Base-by-base conservation (phyloP, 2,888 invertebrate genomes). In the Lamproptera curius region DNA sequence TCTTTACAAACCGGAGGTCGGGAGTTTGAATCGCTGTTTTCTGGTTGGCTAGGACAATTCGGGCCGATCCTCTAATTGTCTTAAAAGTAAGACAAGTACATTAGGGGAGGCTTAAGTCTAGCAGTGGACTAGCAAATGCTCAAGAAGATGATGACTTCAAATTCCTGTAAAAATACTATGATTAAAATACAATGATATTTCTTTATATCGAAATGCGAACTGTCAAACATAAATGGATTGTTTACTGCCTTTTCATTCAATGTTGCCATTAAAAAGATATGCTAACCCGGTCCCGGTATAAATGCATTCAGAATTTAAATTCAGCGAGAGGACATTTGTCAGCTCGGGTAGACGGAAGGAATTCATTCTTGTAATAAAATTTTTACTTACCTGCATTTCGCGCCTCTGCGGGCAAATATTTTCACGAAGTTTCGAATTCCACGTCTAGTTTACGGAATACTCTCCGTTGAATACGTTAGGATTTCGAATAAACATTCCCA, bases 231-330 rank as follows among this genome's bases (percentile, higher is more conserved):
- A 43, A 49, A 43, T 37, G 31, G 20, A 41, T 41, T 50, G 28
- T 36, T 36, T 44, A 50, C 40, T 40, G 36, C 37, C 33, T n/a
- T 15, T 35, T 44, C 49, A 49, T 40, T 44, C 41, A 35, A 35
- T 40, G 44, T 50, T 40, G n/a, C 49, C 36, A 35, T 11, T 40
- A 44, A 41, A 49, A 50, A 41, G 49, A 40, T 43, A 45, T 40
- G 49, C 41, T 44, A 44, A 50, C 49, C 16, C 41, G 33, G 44
- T 44, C 31, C 49, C 44, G 49, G 40, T 41, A 40, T 39, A 41
- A 50, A 44, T 50, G 49, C 49, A 50, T 37, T 50, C 23, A 37
- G 49, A 50, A 50, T 50, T 50, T 50, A 50, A 44, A 50, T 50
- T 45, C 49, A 50, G 44, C 15, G 16, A 28, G 49, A 44, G 49